Evolutionary conservation across 1,140 invertebrate species (phyloP).

Genomic region (Drosophila mayri): DNA sequence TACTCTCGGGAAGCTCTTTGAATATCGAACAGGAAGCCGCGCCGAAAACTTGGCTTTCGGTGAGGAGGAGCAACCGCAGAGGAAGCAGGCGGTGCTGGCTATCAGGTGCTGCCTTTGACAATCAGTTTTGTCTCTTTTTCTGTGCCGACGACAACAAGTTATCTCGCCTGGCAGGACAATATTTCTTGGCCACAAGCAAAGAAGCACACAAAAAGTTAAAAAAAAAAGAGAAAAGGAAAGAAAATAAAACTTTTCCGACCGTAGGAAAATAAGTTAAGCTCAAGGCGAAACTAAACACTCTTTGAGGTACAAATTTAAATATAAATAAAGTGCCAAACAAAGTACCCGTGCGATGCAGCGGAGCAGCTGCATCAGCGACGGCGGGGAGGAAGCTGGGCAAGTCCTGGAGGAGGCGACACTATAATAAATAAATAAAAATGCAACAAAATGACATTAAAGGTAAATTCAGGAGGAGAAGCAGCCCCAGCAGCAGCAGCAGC

Average conservation of each 20-base stretch:
- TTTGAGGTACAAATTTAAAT: slow-evolving; percentile 81
- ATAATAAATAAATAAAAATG: slow-evolving; percentile 81
- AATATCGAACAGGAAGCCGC: slow-evolving; percentile 71
- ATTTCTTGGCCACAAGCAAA: slow-evolving; percentile 55
- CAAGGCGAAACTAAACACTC: slow-evolving; percentile 75
- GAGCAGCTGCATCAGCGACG: slow-evolving; percentile 53
- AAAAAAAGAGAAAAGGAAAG: slow-evolving; percentile 7
- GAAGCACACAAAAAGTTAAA: slow-evolving; percentile 8
- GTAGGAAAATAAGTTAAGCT: slow-evolving; percentile 63
- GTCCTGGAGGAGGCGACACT: slow-evolving; percentile 55
- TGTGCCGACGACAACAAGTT: slow-evolving; percentile 47
- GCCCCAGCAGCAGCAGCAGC: neutral
- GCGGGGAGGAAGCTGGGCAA: slow-evolving; percentile 2
- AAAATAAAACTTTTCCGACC: slow-evolving; percentile 56
- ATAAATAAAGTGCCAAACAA: slow-evolving; percentile 83
- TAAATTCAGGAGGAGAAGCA: slow-evolving; percentile 48
- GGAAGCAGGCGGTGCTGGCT: slow-evolving; percentile 4
- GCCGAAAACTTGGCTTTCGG: slow-evolving; percentile 30
- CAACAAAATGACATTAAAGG: slow-evolving; percentile 81
- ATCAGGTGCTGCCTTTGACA: slow-evolving; percentile 52
- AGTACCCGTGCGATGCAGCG: slow-evolving; percentile 58
- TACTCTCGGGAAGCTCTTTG: slow-evolving; percentile 13
- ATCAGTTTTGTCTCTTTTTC: slow-evolving; percentile 43
- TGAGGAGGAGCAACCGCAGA: neutral
- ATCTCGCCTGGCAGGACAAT: slow-evolving; percentile 51